Percentiles rank a stretch among this genome's conserved stretches.
phyloP scores from a whole-genome alignment of 2,113 vertebrate species.

The Talpa occidentalis region DNA sequence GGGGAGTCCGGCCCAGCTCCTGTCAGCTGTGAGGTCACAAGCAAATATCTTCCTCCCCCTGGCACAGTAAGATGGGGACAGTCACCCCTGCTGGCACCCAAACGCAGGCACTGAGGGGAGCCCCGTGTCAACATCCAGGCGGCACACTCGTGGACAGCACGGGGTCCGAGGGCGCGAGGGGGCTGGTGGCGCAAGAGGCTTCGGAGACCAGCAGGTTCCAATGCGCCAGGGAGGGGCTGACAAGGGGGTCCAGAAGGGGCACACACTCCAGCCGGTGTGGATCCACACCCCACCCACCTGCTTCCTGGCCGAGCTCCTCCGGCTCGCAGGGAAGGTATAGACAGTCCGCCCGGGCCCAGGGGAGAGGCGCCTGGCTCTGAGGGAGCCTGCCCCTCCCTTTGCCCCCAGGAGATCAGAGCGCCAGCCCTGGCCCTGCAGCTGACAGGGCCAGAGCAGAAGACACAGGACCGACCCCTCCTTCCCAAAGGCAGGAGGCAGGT shows the following conservation, averaged over 20 bases:
- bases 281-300: neutral
- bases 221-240: fast-evolving
- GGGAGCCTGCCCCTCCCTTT: too few relatives aligned
- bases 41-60: neutral
- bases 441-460: too few relatives aligned
- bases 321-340: fast-evolving
- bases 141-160: fast-evolving
- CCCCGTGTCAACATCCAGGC: fast-evolving
- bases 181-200: fast-evolving
- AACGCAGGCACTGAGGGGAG: neutral
- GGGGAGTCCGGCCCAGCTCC: neutral
- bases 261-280: fast-evolving
- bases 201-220: neutral
- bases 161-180: too few relatives aligned
- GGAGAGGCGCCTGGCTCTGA: neutral
- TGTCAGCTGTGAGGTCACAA: neutral
- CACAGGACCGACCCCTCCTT: neutral
- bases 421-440: neutral
- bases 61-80: neutral
- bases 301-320: neutral
- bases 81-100: neutral
- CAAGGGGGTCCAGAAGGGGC: neutral
- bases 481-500: neutral
- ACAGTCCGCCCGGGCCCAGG: fast-evolving
- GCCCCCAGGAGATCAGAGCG: neutral